These are phyloP conservation scores for Eurystomus gularis DNA, from an alignment of 2,113 vertebrate species.

Conservation along the genomic window DNA sequence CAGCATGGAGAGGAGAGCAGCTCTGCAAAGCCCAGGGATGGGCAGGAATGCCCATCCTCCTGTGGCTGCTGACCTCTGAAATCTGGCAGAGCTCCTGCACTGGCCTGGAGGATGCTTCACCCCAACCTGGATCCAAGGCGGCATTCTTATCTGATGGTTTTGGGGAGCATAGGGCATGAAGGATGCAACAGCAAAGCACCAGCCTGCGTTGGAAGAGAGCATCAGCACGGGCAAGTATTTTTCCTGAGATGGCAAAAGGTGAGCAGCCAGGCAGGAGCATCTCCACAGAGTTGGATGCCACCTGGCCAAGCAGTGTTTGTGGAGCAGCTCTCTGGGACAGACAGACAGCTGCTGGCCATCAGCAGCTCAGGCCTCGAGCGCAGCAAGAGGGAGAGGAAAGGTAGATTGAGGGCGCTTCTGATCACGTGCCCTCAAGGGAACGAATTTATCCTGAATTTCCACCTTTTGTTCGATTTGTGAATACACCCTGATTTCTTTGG, in stretches of 20 bases:
- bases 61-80: background rate
- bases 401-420: background rate
- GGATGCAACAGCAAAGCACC: background rate
- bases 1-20: background rate
- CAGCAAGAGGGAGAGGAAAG: background rate
- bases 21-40: background rate
- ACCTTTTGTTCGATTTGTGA: constrained; percentile 40
- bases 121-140: background rate
- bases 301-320: background rate
- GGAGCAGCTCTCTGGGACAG: background rate
- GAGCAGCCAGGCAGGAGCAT: background rate
- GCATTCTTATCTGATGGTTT: background rate
- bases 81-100: background rate
- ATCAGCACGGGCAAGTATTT: background rate
- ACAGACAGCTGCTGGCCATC: background rate
- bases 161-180: rapidly evolving
- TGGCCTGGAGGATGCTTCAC: background rate
- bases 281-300: background rate
- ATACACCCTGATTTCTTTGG: constrained; percentile 46
- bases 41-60: background rate
- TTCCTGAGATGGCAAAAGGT: background rate
- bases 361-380: background rate
- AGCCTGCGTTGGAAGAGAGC: background rate
- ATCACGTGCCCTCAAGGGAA: background rate
- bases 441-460: constrained; percentile 25